Evolutionary conservation across 2,113 vertebrate genomes (phyloP).

Genomic region (Mus pahari): DNA sequence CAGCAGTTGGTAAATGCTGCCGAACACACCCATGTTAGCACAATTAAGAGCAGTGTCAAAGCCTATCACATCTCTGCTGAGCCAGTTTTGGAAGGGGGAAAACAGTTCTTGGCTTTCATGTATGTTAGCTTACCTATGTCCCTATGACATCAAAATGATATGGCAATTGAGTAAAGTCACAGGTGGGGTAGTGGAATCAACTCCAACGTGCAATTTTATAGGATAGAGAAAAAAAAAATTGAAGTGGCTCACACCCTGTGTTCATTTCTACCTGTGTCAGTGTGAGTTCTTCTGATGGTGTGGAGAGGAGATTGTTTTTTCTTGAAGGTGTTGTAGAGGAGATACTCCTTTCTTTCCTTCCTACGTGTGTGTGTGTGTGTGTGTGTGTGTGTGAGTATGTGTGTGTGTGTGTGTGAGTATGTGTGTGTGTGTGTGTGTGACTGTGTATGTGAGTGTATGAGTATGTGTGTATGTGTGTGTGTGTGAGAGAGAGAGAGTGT

Average conservation of each 20-base stretch:
- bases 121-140: slow-evolving; percentile 20
- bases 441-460: too few relatives aligned
- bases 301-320: background rate
- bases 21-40: slow-evolving; percentile 56
- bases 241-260: background rate
- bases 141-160: background rate
- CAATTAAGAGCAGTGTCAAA: slow-evolving; percentile 36
- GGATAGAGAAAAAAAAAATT: slow-evolving; percentile 1
- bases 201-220: background rate
- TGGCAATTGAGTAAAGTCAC: slow-evolving; percentile 24
- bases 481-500: too few relatives aligned
- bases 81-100: slow-evolving; percentile 35
- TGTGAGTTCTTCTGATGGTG: background rate
- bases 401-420: too few relatives aligned
- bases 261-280: background rate
- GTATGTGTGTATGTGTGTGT: background rate
- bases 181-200: background rate
- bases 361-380: background rate
- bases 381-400: too few relatives aligned
- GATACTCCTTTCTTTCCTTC: background rate
- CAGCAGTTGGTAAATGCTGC: slow-evolving; percentile 71
- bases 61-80: background rate
- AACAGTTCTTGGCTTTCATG: background rate
- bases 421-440: too few relatives aligned
- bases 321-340: slow-evolving; percentile 16